Conservation (phyloP, 2,888 invertebrate species). For the Bruchidius siliquastri region DNA sequence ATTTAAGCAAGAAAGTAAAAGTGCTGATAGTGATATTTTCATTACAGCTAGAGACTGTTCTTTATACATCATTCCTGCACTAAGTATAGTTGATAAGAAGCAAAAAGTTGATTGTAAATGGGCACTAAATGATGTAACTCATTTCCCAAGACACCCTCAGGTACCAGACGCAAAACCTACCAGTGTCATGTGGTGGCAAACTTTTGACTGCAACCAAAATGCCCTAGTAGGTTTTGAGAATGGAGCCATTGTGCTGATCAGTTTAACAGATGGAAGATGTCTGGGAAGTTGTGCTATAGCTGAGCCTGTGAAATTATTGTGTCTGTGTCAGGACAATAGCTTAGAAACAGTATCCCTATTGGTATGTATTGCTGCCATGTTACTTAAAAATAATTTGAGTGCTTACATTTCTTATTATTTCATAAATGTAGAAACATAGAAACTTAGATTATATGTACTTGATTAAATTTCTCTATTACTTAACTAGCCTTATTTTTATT, state of each 20-base stretch:
- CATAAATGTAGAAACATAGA: too few species aligned
- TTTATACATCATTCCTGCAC: slow-evolving; percentile 58
- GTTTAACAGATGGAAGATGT: slow-evolving; percentile 64
- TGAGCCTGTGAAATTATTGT: slow-evolving; percentile 58
- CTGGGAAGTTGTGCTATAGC: slow-evolving; percentile 63
- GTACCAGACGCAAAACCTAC: slow-evolving; percentile 51
- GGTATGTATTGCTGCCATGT: slow-evolving; percentile 51
- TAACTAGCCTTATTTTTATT: too few species aligned
- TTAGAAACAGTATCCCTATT: slow-evolving; percentile 57
- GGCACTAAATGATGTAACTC: slow-evolving; percentile 55
- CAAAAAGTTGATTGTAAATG: slow-evolving; percentile 55
- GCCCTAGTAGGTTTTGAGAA: slow-evolving; percentile 67
- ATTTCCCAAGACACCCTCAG: slow-evolving; percentile 44
- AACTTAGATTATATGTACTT: too few species aligned
- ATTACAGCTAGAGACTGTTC: slow-evolving; percentile 54
- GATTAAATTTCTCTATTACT: too few species aligned
- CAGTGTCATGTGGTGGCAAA: slow-evolving; percentile 73
- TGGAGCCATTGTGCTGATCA: slow-evolving; percentile 57
- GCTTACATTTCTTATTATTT: too few species aligned
- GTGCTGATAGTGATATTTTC: not conserved
- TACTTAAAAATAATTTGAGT: not conserved
- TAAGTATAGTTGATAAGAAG: slow-evolving; percentile 54
- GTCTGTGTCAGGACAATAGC: slow-evolving; percentile 69
- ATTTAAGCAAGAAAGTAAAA: too few species aligned
- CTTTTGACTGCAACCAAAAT: slow-evolving; percentile 65